Conservation (phyloP, 2,888 invertebrate species). For the Volucella bombylans region DNA sequence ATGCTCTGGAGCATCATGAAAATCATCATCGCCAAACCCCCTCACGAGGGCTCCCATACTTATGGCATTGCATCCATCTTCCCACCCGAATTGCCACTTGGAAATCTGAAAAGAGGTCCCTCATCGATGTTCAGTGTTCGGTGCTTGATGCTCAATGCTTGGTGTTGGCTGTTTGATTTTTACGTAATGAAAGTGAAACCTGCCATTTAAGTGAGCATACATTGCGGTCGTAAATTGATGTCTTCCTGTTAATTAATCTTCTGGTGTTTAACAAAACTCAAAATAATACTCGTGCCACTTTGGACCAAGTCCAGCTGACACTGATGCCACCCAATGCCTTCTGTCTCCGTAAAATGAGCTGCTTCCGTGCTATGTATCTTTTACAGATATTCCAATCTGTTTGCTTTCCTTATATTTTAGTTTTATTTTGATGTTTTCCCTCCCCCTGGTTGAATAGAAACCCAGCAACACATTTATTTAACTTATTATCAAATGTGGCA, state of each 20-base stretch:
- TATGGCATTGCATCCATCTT: no score
- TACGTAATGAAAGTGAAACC: slow-evolving; percentile 66
- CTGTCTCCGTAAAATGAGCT: neutral
- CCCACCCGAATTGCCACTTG: no score
- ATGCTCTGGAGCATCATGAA: no score
- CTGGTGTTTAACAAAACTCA: slow-evolving; percentile 50
- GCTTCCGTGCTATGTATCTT: slow-evolving; percentile 28
- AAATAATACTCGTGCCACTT: neutral
- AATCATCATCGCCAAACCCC: no score
- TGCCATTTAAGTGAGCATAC: slow-evolving; percentile 15
- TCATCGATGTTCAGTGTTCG: no score
- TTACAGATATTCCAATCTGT: slow-evolving; percentile 1
- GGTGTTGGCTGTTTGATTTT: neutral
- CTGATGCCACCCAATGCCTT: neutral
- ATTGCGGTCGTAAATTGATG: slow-evolving; percentile 39
- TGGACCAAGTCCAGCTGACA: slow-evolving; percentile 12
- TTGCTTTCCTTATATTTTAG: slow-evolving; percentile 25
- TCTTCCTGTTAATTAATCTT: slow-evolving; percentile 68
- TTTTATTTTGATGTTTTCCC: neutral
- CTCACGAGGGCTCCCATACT: no score
- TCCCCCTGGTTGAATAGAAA: slow-evolving; percentile 39
- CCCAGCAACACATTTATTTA: slow-evolving; percentile 60
- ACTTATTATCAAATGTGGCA: slow-evolving; percentile 64
- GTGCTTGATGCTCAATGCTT: no score
- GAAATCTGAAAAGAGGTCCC: no score